These are phyloP conservation scores for Ptychodera flava DNA, from an alignment of 35 echinoderm and acorn worm species.

Conservation along the genomic window DNA sequence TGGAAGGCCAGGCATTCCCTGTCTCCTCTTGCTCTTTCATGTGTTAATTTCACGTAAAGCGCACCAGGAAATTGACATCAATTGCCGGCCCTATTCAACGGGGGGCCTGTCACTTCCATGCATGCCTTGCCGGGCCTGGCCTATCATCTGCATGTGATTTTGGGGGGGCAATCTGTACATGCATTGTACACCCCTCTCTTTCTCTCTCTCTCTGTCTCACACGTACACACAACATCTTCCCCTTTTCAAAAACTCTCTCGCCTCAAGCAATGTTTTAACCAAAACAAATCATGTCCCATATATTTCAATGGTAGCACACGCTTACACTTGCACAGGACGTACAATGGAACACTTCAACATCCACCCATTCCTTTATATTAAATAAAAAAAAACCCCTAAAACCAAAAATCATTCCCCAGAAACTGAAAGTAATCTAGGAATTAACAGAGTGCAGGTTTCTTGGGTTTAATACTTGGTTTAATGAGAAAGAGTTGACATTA, in stretches of 20 bases:
- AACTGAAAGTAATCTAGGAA: not conserved
- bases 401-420: slow-evolving; percentile 4
- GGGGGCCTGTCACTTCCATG: not conserved
- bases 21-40: not conserved
- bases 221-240: too few species aligned
- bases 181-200: not conserved
- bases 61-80: not conserved
- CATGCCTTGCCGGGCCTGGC: not conserved
- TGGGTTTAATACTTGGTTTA: not conserved
- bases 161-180: not conserved
- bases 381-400: not conserved
- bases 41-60: slow-evolving; percentile 1
- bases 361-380: too few species aligned
- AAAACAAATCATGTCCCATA: too few species aligned
- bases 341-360: too few species aligned
- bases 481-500: not conserved
- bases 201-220: not conserved
- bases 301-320: too few species aligned
- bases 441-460: not conserved
- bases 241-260: too few species aligned
- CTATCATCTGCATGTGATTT: not conserved
- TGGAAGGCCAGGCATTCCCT: not conserved
- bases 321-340: too few species aligned
- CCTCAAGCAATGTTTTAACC: too few species aligned
- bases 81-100: not conserved